These are phyloP conservation scores for Chlamydotis undulata DNA, from an alignment of 2,113 vertebrate species.

Conservation along the genomic window DNA sequence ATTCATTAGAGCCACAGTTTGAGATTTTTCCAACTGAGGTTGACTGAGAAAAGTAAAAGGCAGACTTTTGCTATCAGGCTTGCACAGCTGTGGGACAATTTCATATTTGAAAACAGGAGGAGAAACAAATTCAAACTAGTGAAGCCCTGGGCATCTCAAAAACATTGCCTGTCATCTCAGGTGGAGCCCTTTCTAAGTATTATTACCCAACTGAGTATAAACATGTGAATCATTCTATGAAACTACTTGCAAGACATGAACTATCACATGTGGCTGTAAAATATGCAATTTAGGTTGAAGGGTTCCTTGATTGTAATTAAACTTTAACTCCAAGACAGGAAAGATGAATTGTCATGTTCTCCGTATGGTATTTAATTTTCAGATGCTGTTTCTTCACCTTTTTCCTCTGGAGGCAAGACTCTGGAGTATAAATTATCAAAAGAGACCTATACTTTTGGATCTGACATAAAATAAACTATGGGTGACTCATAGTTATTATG, in stretches of 20 bases:
- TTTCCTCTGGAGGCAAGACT: neutral
- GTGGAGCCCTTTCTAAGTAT: neutral
- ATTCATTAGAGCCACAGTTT: neutral
- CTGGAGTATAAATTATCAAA: neutral
- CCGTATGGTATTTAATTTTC: slow-evolving; percentile 15
- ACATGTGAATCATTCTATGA: neutral
- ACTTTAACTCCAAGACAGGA: neutral
- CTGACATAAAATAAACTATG: neutral
- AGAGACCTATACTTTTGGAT: slow-evolving; percentile 36
- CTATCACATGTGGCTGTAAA: neutral
- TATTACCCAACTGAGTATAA: neutral
- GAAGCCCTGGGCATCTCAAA: neutral
- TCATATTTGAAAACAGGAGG: neutral
- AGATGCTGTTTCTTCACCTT: slow-evolving; percentile 25
- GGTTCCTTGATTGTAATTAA: slow-evolving; percentile 36
- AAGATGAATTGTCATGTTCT: neutral
- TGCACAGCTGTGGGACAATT: neutral
- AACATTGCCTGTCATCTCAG: neutral
- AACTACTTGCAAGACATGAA: neutral
- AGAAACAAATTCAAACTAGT: neutral
- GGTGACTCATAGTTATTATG: slow-evolving; percentile 6
- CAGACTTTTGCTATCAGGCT: neutral
- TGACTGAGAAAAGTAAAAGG: neutral
- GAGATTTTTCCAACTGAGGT: neutral
- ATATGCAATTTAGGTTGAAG: neutral